Conservation (phyloP, 1,140 invertebrate species). For the Drosophila gunungcola region DNA sequence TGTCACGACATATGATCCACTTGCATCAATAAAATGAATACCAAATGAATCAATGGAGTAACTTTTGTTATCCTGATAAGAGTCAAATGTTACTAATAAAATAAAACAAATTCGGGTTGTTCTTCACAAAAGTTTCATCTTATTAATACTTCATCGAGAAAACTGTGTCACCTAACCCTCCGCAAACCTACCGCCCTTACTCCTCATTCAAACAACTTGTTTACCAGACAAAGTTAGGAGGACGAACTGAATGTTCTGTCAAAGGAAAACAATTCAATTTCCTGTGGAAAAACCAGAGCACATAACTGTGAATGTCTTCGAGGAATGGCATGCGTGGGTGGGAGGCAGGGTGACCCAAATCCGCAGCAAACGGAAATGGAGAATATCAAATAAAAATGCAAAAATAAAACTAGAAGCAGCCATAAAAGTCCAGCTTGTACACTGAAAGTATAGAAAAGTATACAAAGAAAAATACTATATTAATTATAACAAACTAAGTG, state of each 20-base stretch:
- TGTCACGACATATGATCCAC: background rate
- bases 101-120: slow-evolving; percentile 16
- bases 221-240: slow-evolving; percentile 59
- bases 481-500: background rate
- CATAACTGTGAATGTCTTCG: slow-evolving; percentile 61
- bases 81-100: slow-evolving; percentile 61
- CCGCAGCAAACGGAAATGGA: slow-evolving; percentile 49
- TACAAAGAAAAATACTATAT: background rate
- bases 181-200: background rate
- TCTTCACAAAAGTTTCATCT: slow-evolving; percentile 42
- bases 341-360: slow-evolving; percentile 69
- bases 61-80: slow-evolving; percentile 33
- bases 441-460: background rate
- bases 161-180: slow-evolving; percentile 54
- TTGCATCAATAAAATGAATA: slow-evolving; percentile 18
- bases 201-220: slow-evolving; percentile 54
- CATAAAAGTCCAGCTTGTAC: slow-evolving; percentile 52
- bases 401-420: slow-evolving; percentile 50
- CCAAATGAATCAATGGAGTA: slow-evolving; percentile 22
- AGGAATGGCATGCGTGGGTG: slow-evolving; percentile 52
- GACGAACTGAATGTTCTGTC: slow-evolving; percentile 56
- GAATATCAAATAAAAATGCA: slow-evolving; percentile 72
- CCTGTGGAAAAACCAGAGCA: slow-evolving; percentile 54
- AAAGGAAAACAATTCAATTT: slow-evolving; percentile 78
- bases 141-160: slow-evolving; percentile 77